phyloP scores from a whole-genome alignment of 2,888 invertebrate genomes.

The Monochamus alternatus region DNA sequence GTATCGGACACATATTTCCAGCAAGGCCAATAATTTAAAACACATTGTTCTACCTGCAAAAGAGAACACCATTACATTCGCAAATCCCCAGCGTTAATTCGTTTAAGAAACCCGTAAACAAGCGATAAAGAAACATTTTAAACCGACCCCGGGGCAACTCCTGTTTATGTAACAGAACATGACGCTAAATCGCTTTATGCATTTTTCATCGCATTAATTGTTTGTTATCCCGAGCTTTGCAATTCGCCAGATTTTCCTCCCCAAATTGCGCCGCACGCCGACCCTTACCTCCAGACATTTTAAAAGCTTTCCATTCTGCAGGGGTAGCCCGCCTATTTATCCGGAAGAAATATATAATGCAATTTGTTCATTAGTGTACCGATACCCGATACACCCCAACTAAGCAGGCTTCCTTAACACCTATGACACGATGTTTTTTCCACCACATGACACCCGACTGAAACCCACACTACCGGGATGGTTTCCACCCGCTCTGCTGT shows the following conservation, averaged over 20 bases:
- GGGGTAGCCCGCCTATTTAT: conserved; percentile 33
- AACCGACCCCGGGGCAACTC: background rate
- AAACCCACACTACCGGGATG: conserved; percentile 16
- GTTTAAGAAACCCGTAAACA: conserved; percentile 6
- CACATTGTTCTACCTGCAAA: background rate
- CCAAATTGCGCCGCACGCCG: background rate
- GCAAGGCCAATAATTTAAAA: too few relatives aligned
- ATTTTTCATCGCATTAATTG: conserved; percentile 9
- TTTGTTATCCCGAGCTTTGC: conserved; percentile 12
- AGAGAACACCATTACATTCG: background rate
- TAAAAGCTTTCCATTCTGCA: conserved; percentile 30
- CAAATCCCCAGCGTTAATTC: background rate
- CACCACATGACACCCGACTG: conserved; percentile 48
- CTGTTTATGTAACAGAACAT: conserved; percentile 6
- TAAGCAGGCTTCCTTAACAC: conserved; percentile 48
- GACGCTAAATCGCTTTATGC: conserved; percentile 13
- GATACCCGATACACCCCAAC: conserved; percentile 22
- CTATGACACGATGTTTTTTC: conserved; percentile 48
- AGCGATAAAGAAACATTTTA: conserved; percentile 11
- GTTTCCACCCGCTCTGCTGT: conserved; percentile 15
- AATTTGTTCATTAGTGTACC: conserved; percentile 42
- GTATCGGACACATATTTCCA: too few relatives aligned
- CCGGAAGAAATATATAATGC: conserved; percentile 41
- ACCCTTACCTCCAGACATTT: conserved; percentile 28
- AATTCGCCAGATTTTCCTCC: conserved; percentile 6